These are phyloP conservation scores for Hypotaenidia okinawae DNA, from an alignment of 2,797 vertebrate genomes.

Conservation along the genomic window DNA sequence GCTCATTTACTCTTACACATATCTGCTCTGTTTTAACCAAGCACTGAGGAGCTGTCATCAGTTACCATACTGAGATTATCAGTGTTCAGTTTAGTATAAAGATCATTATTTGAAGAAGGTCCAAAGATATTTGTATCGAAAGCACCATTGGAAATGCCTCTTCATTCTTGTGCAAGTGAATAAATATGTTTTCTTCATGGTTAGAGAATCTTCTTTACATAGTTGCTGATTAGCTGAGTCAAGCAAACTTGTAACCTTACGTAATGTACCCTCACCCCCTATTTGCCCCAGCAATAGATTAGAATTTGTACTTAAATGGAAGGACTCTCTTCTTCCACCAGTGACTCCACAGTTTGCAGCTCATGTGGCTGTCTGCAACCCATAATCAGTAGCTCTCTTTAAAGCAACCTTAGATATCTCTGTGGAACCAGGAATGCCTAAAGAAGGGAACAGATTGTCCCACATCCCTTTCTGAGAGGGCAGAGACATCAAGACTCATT, in stretches of 20 bases:
- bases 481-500: neutral
- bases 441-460: neutral
- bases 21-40: neutral
- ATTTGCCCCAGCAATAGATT: slow-evolving; percentile 36
- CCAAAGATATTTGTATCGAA: neutral
- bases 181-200: slow-evolving; percentile 35
- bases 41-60: neutral
- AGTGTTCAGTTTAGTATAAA: neutral
- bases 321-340: neutral
- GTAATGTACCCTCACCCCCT: slow-evolving; percentile 50
- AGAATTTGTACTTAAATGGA: slow-evolving; percentile 17
- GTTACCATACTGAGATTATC: neutral
- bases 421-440: neutral
- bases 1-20: neutral
- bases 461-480: neutral
- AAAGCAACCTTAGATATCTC: neutral
- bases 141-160: neutral
- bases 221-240: slow-evolving; percentile 59
- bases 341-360: neutral
- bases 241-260: slow-evolving; percentile 58
- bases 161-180: slow-evolving; percentile 12
- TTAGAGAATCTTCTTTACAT: slow-evolving; percentile 50
- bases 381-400: neutral
- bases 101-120: neutral
- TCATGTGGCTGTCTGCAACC: neutral